These are phyloP conservation scores for Entomobrya multifasciata DNA, from an alignment of 2,888 invertebrate species.

Conservation along the genomic window DNA sequence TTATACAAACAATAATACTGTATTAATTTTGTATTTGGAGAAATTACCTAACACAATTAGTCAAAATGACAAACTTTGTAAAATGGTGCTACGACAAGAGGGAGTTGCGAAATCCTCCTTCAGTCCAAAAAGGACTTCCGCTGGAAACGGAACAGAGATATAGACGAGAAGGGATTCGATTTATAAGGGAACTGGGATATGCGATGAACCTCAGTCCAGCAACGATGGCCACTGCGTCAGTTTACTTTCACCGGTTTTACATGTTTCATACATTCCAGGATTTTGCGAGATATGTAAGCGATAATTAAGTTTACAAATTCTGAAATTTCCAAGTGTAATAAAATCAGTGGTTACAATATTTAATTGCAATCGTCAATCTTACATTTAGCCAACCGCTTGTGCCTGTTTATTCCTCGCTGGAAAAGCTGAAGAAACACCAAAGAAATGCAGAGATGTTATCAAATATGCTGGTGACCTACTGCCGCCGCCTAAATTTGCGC, in stretches of 20 bases:
- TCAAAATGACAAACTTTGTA: slow-evolving; percentile 83
- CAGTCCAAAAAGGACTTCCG: slow-evolving; percentile 93
- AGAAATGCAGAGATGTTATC: slow-evolving; percentile 98
- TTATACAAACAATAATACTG: too few species aligned
- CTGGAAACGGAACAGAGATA: slow-evolving; percentile 94
- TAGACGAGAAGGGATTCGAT: slow-evolving; percentile 96
- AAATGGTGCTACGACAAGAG: slow-evolving; percentile 99
- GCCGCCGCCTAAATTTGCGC: slow-evolving; percentile 81
- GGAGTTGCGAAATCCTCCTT: slow-evolving; percentile 93
- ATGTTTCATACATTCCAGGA: slow-evolving; percentile 99
- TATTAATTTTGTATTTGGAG: too few species aligned
- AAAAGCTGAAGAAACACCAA: slow-evolving; percentile 99
- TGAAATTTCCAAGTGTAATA: too few species aligned
- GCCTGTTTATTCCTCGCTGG: slow-evolving; percentile 98
- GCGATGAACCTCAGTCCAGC: slow-evolving; percentile 96
- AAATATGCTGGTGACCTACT: slow-evolving; percentile 91
- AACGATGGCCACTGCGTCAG: slow-evolving; percentile 98
- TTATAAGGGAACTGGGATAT: slow-evolving; percentile 96
- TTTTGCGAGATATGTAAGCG: slow-evolving; percentile 94
- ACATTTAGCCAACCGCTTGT: slow-evolving; percentile 91
- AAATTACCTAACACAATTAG: too few species aligned
- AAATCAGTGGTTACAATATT: too few species aligned
- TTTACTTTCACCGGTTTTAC: slow-evolving; percentile 99
- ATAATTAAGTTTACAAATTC: slow-evolving; percentile 80
- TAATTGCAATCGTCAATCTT: too few species aligned